Evolutionary conservation across 2,113 vertebrate genomes (phyloP), one percentile per base, ranked within the genome.

Genomic region (Mesoclemmys tuberculata): DNA sequence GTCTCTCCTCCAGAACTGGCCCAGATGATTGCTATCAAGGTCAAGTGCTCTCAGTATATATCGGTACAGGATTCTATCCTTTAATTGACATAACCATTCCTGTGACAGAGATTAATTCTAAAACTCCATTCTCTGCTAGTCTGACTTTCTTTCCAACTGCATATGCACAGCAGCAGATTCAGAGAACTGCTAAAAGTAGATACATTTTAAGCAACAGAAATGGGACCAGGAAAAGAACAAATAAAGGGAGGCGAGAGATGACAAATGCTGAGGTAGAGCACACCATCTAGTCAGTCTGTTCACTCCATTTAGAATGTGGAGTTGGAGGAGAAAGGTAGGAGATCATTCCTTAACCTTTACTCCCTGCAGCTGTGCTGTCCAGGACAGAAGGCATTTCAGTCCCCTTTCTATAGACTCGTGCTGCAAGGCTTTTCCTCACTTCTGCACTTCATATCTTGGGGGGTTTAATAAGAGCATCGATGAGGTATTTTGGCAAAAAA

Each of bases 131-230:
- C 21, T 75, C 10, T 14, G 90, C 21, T 77, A 64, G 12, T 95
- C 93, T 94, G 35, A 38, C 11, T 90, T 87, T 49, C 27, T 89
- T 89, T 94, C n/a, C 38, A 93, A 78, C 51, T 78, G 51, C 52
- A 91, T 81, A 24, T 68, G 0, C 31, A 89, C 58, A 35, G 58
- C 12, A 61, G 27, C 80, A 26, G 10, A 79, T 81, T 89, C 0
- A 1, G 75, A 85, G 87, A 87, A 13, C 52, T 77, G n/a, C 10
- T 82, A 38, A 87, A 16, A 90, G 51, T 41, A 93, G 68, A 21
- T 61, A 61, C 14, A 61, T 61, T 61, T 61, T 61, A 61, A 74
- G 22, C n/a, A 26, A 55, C 80, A 82, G 9, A 51, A 88, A 86
- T 88, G 86, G 54, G 31, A 92, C 29, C 14, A 80, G 82, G 51